Evolutionary conservation across 2,888 invertebrate genomes (phyloP), one percentile per base, ranked within the genome.

Genomic region (Euplagia quadripunctaria): DNA sequence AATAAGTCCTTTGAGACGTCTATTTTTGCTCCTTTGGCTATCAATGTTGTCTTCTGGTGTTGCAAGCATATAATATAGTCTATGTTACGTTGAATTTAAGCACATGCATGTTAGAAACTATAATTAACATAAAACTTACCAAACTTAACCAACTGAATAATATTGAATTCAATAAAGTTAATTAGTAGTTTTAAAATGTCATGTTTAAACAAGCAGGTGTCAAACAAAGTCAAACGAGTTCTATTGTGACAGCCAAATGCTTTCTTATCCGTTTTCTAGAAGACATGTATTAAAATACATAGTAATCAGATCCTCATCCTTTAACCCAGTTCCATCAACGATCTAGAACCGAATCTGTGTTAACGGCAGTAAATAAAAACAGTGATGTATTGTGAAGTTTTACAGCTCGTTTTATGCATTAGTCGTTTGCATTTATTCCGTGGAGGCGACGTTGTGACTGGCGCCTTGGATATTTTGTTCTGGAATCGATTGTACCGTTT

Each of bases 351-450:
- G 64, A 64, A 72, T 68, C 70, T 72, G 70, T 72, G 69, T 75
- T 75, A 75, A 72, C 58, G 51, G 43, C 42, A 43, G 68, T 66
- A 67, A 75, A 75, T 83, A 82, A 81, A 78, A 82, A 77, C 82
- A 73, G 75, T 75, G 77, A 75, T 77, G 73, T 78, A 75, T 77
- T 83, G 80, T 85, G 71, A 80, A 84, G 83, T 83, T 84, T 81
- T 83, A 84, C 78, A 68, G 77, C 76, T 67, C 61, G 63, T 72
- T 75, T 78, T 72, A 79, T 83, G 79, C 78, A 77, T 75, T 80
- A 72, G 79, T 82, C 83, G 84, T 85, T 85, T 84, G 84, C 82
- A 84, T 85, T 73, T 71, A 82, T 80, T 82, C 64, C 70, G 75
- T 71, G 68, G 73, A 41, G 85, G 84, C 84, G 85, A 83, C 84